These are phyloP conservation scores for human (Homo sapiens) DNA, from an alignment of 2,113 vertebrate genomes.

Conservation along the genomic window GRCh38 chr6:167722501-167723000, in stretches of 20 bases:
- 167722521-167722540: neutral
- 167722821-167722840: neutral
- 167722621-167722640: neutral
- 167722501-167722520: too few species aligned
- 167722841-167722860: neutral
- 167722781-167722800: neutral
- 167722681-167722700: too few species aligned
- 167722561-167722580: neutral
- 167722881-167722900: neutral
- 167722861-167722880: neutral
- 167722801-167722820: neutral
- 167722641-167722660: neutral
- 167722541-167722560: neutral
- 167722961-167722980: neutral
- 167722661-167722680: neutral
- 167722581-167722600: neutral
- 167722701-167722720: neutral
- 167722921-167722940: neutral
- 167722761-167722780: neutral
- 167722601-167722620: neutral
- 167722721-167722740: neutral
- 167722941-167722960: neutral
- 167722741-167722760: neutral
- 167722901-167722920: rapidly evolving
- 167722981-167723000: neutral